Base-by-base conservation (phyloP, 2,888 invertebrate genomes). In the Hypercompe scribonia region DNA sequence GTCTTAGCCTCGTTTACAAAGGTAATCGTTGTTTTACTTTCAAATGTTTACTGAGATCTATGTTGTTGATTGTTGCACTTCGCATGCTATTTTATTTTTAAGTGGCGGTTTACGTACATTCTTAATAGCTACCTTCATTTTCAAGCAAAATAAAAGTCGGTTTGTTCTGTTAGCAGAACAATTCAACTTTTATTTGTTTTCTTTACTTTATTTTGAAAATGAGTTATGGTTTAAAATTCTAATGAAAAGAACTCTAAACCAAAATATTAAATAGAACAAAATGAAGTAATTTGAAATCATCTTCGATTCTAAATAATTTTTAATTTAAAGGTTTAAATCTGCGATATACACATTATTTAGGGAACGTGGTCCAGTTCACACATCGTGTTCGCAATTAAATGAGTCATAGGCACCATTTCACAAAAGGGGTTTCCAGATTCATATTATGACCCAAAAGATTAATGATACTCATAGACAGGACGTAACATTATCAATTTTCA, bases 1-100 rank as follows among this genome's bases (percentile, higher is more conserved):
- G 88, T 90, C 90, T 91, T 90, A 87, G 77, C 87, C 84, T 83
- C 89, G 86, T 88, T 90, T 88, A 90, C 87, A 87, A 89, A 85
- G 86, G 87, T 84, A 89, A 88, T 79, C 84, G 83, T 90, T 87
- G 88, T 87, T 89, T 88, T 86, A 82, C 84, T 82, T 84, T 86
- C 86, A 87, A 87, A 89, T 89, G 87, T 87, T 86, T 79, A 84
- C 81, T 83, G 83, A 82, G 89, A 89, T 89, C 85, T 85, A 81
- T 76, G 80, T 81, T 80, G 84, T 84, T 88, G 89, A 89, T 89
- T 88, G 82, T 83, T 79, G 78, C 76, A 74, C 77, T 78, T 89
- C 84, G 90, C 88, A 88, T 89, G 90, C 82, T 80, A 81, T 76
- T 84, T 84, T 85, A 85, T 85, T 86, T n/a, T 77, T 74, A 78